These are phyloP conservation scores for Dendroctonus valens DNA, from an alignment of 1,140 invertebrate species.

Conservation along the genomic window DNA sequence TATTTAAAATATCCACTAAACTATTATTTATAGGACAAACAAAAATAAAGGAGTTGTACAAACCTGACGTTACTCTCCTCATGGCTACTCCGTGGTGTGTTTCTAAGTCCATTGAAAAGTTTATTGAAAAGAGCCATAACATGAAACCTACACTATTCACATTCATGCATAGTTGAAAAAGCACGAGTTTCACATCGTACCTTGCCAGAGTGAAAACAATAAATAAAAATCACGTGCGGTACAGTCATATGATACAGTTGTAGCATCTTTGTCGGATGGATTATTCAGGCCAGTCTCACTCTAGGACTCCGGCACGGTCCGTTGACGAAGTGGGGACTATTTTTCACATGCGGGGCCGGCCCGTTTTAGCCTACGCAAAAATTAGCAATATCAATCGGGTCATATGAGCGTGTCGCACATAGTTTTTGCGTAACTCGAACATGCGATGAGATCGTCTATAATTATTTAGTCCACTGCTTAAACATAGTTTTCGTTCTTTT, in stretches of 20 bases:
- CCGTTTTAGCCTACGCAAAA: slow-evolving; percentile 16
- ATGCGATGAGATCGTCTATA: too few species aligned
- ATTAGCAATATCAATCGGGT: slow-evolving; percentile 11
- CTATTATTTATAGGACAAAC: background rate
- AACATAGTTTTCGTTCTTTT: too few species aligned
- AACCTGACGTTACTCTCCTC: background rate
- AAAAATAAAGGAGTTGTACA: background rate
- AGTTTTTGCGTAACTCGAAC: slow-evolving; percentile 7
- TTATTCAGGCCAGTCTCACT: slow-evolving; percentile 17
- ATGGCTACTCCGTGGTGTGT: slow-evolving; percentile 31
- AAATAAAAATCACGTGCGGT: slow-evolving; percentile 57
- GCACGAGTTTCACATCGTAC: slow-evolving; percentile 38
- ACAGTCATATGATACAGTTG: slow-evolving; percentile 56
- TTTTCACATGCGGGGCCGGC: too few species aligned
- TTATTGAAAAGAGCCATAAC: slow-evolving; percentile 57
- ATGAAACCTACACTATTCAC: slow-evolving; percentile 44
- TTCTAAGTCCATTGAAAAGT: slow-evolving; percentile 49
- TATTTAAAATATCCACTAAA: background rate
- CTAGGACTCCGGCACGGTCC: background rate
- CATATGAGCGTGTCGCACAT: slow-evolving; percentile 11
- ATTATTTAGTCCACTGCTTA: too few species aligned
- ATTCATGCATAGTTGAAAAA: slow-evolving; percentile 44
- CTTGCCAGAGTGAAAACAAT: slow-evolving; percentile 50
- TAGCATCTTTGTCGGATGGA: slow-evolving; percentile 16
- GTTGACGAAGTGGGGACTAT: too few species aligned